Base-by-base conservation (phyloP, 2,888 invertebrate species). In the Hemaris fuciformis region DNA sequence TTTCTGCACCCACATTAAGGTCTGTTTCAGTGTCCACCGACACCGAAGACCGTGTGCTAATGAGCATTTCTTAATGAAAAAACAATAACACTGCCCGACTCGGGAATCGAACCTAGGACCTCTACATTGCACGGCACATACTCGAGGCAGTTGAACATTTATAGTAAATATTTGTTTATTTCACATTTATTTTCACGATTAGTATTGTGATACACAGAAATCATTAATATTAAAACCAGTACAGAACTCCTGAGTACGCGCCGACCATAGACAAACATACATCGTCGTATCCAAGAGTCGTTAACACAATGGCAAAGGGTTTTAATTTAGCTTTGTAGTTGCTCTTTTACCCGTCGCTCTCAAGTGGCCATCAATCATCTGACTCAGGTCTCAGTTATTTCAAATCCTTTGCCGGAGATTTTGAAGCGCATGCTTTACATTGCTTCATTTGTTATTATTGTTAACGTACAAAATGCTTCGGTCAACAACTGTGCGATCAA, bases 331-430 rank as follows among this genome's bases (percentile, higher is more conserved):
- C 25, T 25, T 58, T 23, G 20, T 15, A 18, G 25, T 66, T 61
- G 22, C 56, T 53, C 41, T 60, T 25, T 46, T 60, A 64, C 66
- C 57, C 62, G 43, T 57, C 58, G 58, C 60, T 66, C 65, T 69
- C 63, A 62, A 66, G 68, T 53, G 67, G 61, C 70, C 69, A 84
- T 85, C 81, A 83, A 83, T 85, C 84, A 84, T 79, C 77, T 73
- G 81, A 77, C 76, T 66, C 68, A 65, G 73, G 53, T 31, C 53
- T 53, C 25, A 15, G 31, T 53, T 67, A 75, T 66, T 71, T 65
- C 65, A 69, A 70, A 70, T 68, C 67, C 63, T 66, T 67, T 63
- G 62, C 59, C n/a, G 62, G 61, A 66, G 64, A 66, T 69, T 66
- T 71, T 57, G 64, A 67, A 63, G 69, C 68, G 70, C 64, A 71